Base-by-base conservation (phyloP, 2,797 vertebrate genomes). In the Chaetophractus vellerosus region DNA sequence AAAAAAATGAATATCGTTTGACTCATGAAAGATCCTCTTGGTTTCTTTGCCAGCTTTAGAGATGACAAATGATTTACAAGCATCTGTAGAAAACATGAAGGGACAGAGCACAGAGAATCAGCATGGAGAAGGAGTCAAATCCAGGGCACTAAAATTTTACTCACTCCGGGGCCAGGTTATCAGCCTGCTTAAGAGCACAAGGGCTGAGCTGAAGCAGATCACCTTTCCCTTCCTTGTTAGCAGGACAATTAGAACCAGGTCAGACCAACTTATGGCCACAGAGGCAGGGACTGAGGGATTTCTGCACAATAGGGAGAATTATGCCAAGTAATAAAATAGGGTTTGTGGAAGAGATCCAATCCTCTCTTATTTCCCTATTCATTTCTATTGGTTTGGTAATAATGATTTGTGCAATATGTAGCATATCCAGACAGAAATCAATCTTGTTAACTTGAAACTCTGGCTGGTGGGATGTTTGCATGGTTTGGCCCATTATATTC, bases 11-110 rank as follows among this genome's bases (percentile, higher is more conserved):
- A 96, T 96, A 80, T 91, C 41, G 0, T 92, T 97, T 96, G 97
- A 97, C 96, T 96, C 96, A 36, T 68, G 97, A 96, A 97, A 97
- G 96, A 94, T 97, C 95, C 97, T 97, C 95, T 95, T 97, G 92
- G 97, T 82, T 97, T 97, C 96, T 94, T 95, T 98, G 97, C 98
- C 97, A 97, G 97, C 88, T 72, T 0, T 0, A 23, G 96, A 91
- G 93, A 96, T 98, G 97, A 98, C 79, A 66, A 87, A 97, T 98
- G 96, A 97, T 88, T 96, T 75, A 10, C 92, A 88, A 91, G 76
- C 93, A 55, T 93, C 94, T 85, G 69, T 11, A 93, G 69, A 57
- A n/a, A 68, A 82, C 0, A 0, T 28, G n/a, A 97, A 83, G 64
- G 69, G 21, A 48, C 9, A 2, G 57, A 71, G 38, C 78, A 82